Evolutionary conservation across 2,113 vertebrate genomes (phyloP).

Genomic region (Tachuris rubrigastra): DNA sequence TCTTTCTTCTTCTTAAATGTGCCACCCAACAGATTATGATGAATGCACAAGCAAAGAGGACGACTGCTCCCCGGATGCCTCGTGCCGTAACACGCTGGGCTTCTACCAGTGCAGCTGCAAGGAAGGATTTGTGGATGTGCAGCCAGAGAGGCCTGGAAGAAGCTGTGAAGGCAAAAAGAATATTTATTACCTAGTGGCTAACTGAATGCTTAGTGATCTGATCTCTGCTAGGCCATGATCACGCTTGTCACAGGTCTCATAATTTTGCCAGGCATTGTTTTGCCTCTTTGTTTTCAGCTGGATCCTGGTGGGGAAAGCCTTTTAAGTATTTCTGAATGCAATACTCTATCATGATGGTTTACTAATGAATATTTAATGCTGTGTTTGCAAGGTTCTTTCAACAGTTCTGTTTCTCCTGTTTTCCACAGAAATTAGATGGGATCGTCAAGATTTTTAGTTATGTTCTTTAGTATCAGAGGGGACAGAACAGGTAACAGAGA

Average conservation of each 20-base stretch:
- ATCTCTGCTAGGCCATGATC: not conserved
- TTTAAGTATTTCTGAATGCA: not conserved
- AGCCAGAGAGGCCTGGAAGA: conserved; percentile 72
- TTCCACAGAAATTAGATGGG: not conserved
- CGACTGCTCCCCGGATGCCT: conserved; percentile 76
- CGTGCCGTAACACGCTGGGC: conserved; percentile 76
- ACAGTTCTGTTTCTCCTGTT: not conserved
- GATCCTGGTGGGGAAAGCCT: not conserved
- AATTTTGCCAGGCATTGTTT: not conserved
- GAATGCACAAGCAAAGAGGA: conserved; percentile 75
- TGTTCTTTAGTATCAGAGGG: not conserved
- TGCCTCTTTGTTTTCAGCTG: not conserved
- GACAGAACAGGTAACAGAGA: not conserved
- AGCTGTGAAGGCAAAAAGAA: conserved; percentile 76
- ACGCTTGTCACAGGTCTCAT: not conserved
- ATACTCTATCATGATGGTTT: not conserved
- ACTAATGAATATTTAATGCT: not conserved
- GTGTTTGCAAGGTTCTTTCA: not conserved
- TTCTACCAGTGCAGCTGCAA: conserved; percentile 80
- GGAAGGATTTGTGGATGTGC: conserved; percentile 51
- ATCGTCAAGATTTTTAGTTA: not conserved
- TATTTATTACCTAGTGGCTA: not conserved
- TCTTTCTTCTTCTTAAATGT: not conserved
- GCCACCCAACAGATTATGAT: conserved; percentile 73
- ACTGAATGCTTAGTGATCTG: not conserved